phyloP scores from a whole-genome alignment of 2,113 vertebrate genomes.

The Chaetops frenatus region DNA sequence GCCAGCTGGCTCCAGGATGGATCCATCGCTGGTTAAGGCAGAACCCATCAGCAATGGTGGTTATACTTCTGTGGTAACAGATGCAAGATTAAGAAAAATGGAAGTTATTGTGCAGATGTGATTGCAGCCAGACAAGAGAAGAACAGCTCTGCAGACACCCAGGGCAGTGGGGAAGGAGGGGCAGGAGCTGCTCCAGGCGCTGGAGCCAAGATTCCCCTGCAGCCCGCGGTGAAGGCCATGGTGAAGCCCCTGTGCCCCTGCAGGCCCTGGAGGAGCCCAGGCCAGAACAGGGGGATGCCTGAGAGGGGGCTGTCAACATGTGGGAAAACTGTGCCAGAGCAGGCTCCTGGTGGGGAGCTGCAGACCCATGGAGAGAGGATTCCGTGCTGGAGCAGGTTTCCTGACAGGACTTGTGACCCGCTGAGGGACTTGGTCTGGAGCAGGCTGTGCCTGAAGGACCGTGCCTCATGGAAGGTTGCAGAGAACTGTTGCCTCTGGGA shows the following conservation, averaged over 20 bases:
- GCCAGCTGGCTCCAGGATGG: not conserved
- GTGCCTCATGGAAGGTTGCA: fast-evolving
- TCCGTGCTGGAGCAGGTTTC: not conserved
- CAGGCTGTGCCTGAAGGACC: not conserved
- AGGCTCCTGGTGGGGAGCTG: fast-evolving
- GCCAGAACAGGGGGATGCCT: not conserved
- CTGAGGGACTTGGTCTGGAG: no score
- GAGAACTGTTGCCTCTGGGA: no score
- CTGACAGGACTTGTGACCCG: not conserved
- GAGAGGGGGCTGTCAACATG: not conserved
- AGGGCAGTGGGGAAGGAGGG: not conserved
- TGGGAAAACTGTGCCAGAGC: not conserved
- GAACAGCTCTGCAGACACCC: not conserved
- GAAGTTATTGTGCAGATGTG: not conserved
- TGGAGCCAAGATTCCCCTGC: fast-evolving
- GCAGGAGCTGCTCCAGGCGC: not conserved
- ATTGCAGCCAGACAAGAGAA: not conserved
- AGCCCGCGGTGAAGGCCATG: fast-evolving
- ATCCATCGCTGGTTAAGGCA: fast-evolving
- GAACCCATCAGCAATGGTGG: not conserved
- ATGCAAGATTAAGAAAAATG: not conserved
- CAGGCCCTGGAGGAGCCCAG: not conserved
- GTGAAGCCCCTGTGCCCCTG: not conserved
- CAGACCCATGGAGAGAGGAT: not conserved
- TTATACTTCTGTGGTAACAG: not conserved